These are phyloP conservation scores for Oxygymnocypris stewartii DNA, from an alignment of 2,113 vertebrate genomes.

Conservation along the genomic window DNA sequence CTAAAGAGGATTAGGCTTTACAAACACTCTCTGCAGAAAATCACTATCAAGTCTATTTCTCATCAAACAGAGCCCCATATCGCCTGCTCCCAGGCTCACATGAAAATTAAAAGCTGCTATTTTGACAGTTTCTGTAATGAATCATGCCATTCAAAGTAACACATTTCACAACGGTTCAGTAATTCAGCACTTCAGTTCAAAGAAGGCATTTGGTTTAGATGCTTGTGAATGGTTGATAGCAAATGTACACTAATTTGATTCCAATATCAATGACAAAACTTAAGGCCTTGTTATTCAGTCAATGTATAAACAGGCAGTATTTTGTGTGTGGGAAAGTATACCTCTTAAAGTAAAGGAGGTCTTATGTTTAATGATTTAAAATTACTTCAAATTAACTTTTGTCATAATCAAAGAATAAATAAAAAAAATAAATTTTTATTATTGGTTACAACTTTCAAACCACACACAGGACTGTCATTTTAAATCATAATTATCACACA, in stretches of 20 bases:
- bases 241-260: neutral
- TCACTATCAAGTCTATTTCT: slow-evolving; percentile 2
- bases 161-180: neutral
- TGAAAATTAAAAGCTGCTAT: slow-evolving; percentile 12
- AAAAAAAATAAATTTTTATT: neutral
- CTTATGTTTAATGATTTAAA: too few relatives aligned
- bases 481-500: too few relatives aligned
- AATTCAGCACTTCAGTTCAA: neutral
- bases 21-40: slow-evolving; percentile 11
- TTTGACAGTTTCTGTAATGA: neutral
- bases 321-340: too few relatives aligned
- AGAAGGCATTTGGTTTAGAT: neutral
- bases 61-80: slow-evolving; percentile 14
- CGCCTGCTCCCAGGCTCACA: neutral
- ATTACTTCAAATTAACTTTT: too few relatives aligned
- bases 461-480: neutral
- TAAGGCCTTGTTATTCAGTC: neutral
- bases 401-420: too few relatives aligned
- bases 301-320: neutral
- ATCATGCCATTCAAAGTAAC: neutral
- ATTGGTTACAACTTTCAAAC: neutral
- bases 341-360: too few relatives aligned
- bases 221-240: neutral
- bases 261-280: neutral
- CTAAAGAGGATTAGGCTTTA: slow-evolving; percentile 24